Base-by-base conservation (phyloP, 2,113 vertebrate species). In the Daubentonia madagascariensis region DNA sequence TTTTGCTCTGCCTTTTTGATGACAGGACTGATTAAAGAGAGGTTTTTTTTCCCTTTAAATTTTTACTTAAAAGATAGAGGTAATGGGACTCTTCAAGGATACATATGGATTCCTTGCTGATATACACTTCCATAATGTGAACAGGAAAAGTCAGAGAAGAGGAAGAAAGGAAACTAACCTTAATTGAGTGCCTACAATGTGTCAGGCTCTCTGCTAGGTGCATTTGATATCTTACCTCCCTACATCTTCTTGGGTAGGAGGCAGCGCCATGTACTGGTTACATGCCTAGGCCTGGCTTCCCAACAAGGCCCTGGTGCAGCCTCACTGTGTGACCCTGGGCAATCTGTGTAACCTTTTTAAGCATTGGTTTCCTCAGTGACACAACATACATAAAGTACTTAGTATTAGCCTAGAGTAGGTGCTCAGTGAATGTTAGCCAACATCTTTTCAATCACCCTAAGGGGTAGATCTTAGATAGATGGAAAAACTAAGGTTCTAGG, bases 1-100 rank as follows among this genome's bases (percentile, higher is more conserved):
- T 94, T 98, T 96, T 91, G 67, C 78, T 93, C 43, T 97, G 73
- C 72, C 37, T 75, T 93, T 97, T 95, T 94, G 68, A 95, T 75
- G 87, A 48, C 25, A 67, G 78, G 57, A 40, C 54, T 78, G 50
- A 96, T 86, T 83, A 79, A 93, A 95, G 18, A 43, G 37, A 50
- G 23, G 59, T 72, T 78, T 30, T 16, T 76, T 52, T 30, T 63
- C 50, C 50, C 73, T 73, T 35, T 65, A 43, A 75, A n/a, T 37
- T 84, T 84, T 92, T 61, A 37, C 45, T 79, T 81, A 45, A 78
- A 96, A 79, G 68, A 78, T 68, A 54, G 23, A 90, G 57, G 54
- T 61, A 81, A 32, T 13, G 92, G 78, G 22, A 79, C 25, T 91
- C 37, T 67, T 70, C 9, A 68, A 84, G 52, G 9, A 43, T 89